Evolutionary conservation across 1,140 invertebrate genomes (phyloP), one percentile per base, ranked within the genome.

Genomic region (Cotesia chilonis): DNA sequence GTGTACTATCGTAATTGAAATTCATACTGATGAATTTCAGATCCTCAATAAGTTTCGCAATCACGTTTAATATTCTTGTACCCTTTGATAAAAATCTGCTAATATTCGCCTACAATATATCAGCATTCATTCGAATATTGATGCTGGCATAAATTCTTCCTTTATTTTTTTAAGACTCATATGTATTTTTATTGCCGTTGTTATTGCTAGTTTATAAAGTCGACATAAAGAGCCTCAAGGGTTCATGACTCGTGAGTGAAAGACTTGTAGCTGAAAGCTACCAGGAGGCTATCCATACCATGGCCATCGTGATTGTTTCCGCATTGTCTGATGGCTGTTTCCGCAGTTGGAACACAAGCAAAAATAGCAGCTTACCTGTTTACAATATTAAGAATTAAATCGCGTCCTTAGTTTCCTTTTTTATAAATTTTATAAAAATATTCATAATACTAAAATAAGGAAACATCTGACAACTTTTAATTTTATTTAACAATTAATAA

Each of bases 201-300:
- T 6, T 57, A 17, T 59, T 69, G 36, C 36, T 69, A 0, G 60
- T 38, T 17, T 70, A 36, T 41, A 14, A 38, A 37, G 64, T 66
- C 20, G 20, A 66, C 64, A 41, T 66, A 41, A 66, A 6, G 41
- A 51, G 47, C 54, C 61, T 68, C 68, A 64, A 59, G 72, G 74
- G 74, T 79, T 75, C 79, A 74, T 80, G 77, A 81, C 76, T 80
- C 59, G 70, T 74, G 76, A 80, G 17, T 57, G 68, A 78, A 73
- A 61, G 69, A 54, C 51, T 38, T 36, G 57, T 35, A n/a, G 20
- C 54, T 60, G 7, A 68, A n/a, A 38, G 35, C 65, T 20, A 28
- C 52, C 47, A 68, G 28, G 17, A 12, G 14, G 17, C 68, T 71
- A 70, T 70, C 17, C 57, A 51, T 55, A 68, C 54, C 71, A 70